These are phyloP conservation scores for Wiebesia pumilae DNA, from an alignment of 1,140 invertebrate genomes.

Conservation along the genomic window DNA sequence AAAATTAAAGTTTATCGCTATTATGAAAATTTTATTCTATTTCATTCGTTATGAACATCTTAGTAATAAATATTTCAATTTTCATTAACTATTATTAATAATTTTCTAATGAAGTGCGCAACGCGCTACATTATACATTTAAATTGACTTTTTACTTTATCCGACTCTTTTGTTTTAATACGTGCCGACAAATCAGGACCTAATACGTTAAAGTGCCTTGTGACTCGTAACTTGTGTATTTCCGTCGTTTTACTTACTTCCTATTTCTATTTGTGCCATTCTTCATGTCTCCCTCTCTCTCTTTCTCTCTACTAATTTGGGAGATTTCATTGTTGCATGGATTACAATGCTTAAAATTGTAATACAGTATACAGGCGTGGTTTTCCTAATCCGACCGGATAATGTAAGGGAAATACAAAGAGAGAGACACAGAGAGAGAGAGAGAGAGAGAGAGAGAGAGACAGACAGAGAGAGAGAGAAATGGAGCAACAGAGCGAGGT, in stretches of 20 bases:
- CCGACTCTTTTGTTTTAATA: too few relatives aligned
- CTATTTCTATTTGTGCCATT: background rate
- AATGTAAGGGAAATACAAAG: background rate
- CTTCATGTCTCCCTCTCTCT: background rate
- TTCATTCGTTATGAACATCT: too few relatives aligned
- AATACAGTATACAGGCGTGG: background rate
- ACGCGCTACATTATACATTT: too few relatives aligned
- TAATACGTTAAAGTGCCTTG: background rate
- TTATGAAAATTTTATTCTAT: too few relatives aligned
- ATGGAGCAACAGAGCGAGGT: background rate
- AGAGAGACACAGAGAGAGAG: background rate
- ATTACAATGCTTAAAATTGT: conserved; percentile 38
- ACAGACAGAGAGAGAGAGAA: too few relatives aligned
- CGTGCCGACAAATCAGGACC: background rate
- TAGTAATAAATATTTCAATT: too few relatives aligned
- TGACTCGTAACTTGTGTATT: background rate
- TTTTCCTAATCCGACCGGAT: conserved; percentile 15
- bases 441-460: background rate
- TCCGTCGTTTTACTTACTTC: background rate
- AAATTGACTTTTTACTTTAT: too few relatives aligned
- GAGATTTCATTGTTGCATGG: background rate
- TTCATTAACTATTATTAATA: too few relatives aligned
- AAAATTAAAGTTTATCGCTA: too few relatives aligned
- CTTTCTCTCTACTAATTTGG: too few relatives aligned
- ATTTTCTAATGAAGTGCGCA: too few relatives aligned